These are phyloP conservation scores for Hydra vulgaris DNA, from an alignment of 30 jellyfish, hydroid and myxozoan genomes.

Conservation along the genomic window DNA sequence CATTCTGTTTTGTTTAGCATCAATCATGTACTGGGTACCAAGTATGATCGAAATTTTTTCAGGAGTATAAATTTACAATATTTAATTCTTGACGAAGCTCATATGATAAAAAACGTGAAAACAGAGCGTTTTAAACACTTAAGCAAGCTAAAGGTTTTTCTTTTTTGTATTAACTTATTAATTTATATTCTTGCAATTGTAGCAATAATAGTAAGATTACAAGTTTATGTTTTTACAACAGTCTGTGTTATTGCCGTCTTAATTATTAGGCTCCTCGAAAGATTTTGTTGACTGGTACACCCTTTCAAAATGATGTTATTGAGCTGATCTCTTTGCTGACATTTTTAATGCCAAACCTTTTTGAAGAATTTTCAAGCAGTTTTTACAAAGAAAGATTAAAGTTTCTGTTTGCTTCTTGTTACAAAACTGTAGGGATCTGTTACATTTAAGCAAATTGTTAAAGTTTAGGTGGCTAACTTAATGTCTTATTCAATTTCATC, in stretches of 20 bases:
- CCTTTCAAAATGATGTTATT: slow-evolving; percentile 66
- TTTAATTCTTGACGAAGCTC: slow-evolving; percentile 70
- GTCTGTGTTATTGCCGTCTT: too few species aligned
- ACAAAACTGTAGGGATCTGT: neutral
- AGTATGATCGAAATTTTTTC: slow-evolving; percentile 54
- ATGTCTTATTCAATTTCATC: neutral
- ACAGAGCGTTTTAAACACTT: slow-evolving; percentile 47
- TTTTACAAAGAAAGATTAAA: slow-evolving; percentile 1
- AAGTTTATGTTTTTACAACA: too few species aligned
- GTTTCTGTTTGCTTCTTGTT: neutral
- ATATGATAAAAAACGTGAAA: slow-evolving; percentile 66
- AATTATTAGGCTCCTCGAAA: slow-evolving; percentile 49
- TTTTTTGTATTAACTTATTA: too few species aligned
- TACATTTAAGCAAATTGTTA: neutral
- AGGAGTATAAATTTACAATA: slow-evolving; percentile 41
- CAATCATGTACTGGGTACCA: slow-evolving; percentile 48
- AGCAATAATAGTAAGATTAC: too few species aligned
- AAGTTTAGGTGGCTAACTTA: neutral
- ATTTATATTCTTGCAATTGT: too few species aligned
- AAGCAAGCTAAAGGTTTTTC: slow-evolving; percentile 39
- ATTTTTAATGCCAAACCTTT: slow-evolving; percentile 68
- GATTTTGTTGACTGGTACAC: slow-evolving; percentile 76
- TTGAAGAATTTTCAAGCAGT: slow-evolving; percentile 22
- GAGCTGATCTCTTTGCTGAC: slow-evolving; percentile 60
- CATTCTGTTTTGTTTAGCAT: slow-evolving; percentile 14